These are phyloP conservation scores for Phainopepla nitens DNA, from an alignment of 2,113 vertebrate species.

Conservation along the genomic window DNA sequence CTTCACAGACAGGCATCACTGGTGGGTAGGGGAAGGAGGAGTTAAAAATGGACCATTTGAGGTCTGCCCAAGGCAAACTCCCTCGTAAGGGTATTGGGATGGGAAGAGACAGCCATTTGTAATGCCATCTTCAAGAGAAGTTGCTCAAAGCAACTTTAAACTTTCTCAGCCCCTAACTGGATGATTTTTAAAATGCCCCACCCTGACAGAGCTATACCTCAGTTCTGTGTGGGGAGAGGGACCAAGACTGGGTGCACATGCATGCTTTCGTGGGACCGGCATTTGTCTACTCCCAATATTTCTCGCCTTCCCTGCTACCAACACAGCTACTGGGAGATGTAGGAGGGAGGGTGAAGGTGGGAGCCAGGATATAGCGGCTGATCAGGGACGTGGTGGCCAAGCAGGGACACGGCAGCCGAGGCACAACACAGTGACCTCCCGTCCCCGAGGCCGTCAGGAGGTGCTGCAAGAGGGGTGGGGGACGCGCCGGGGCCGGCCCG, in stretches of 20 bases:
- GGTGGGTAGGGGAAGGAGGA: too few species aligned
- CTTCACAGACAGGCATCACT: background rate
- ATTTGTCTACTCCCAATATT: background rate
- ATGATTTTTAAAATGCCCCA: background rate
- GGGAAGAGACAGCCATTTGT: background rate
- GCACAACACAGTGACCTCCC: background rate
- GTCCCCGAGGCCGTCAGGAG: background rate
- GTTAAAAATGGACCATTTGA: background rate
- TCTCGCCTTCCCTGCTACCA: background rate
- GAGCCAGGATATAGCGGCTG: background rate
- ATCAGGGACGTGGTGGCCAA: background rate
- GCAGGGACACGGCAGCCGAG: background rate
- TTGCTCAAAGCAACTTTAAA: background rate
- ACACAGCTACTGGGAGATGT: slow-evolving; percentile 11
- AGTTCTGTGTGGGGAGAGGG: accelerated
- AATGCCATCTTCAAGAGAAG: background rate
- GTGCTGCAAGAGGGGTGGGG: background rate
- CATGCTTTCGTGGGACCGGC: background rate
- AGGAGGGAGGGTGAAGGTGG: background rate
- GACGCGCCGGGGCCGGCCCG: background rate
- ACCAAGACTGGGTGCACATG: background rate
- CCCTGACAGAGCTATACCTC: background rate
- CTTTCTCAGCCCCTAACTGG: background rate
- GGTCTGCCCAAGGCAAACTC: background rate
- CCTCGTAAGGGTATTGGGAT: background rate